Evolutionary conservation across 2,797 vertebrate genomes (phyloP), one percentile per base, ranked within the genome.

Genomic region (Tinamus major): DNA sequence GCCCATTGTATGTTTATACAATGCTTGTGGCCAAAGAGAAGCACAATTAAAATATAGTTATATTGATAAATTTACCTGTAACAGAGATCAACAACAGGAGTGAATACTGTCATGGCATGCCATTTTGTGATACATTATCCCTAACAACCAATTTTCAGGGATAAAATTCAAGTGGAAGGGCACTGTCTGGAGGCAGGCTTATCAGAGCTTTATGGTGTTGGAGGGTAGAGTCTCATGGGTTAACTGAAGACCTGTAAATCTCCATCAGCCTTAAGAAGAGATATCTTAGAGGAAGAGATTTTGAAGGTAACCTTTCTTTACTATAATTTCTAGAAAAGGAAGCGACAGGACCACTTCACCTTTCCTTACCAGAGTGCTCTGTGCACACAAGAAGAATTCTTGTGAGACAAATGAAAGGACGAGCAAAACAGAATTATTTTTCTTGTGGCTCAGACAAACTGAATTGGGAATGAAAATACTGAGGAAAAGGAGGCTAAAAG

Each of bases 401-500:
- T 83, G 27, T 31, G 65, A 76, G 51, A 42, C 37, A 81, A 72
- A n/a, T 46, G 81, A 86, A 85, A 81, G 70, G 44, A 69, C 48
- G 84, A 81, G 88, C 19, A 76, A 92, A 89, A 76, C 35, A 53
- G 53, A 81, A 74, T 39, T 76, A 51, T 85, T 82, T 87, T 90
- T 67, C 6, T 20, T 48, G 42, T 33, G 74, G 31, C 85, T 77
- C 11, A 49, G 63, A 14, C 51, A 79, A 79, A 76, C 79, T 72
- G 79, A 87, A 61, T 58, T 64, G 61, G 69, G 51, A 92, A 84
- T 79, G 64, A 35, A 91, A 92, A 84, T 41, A 27, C n/a, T 84
- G 61, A 91, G 87, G 74, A 39, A 93, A 80, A 65, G 17, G 23
- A 94, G 84, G 79, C 39, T 79, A 41, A n/a, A 89, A 84, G 44